These are phyloP conservation scores for Salpingus planirostris DNA, from an alignment of 2,888 invertebrate species.

Conservation along the genomic window DNA sequence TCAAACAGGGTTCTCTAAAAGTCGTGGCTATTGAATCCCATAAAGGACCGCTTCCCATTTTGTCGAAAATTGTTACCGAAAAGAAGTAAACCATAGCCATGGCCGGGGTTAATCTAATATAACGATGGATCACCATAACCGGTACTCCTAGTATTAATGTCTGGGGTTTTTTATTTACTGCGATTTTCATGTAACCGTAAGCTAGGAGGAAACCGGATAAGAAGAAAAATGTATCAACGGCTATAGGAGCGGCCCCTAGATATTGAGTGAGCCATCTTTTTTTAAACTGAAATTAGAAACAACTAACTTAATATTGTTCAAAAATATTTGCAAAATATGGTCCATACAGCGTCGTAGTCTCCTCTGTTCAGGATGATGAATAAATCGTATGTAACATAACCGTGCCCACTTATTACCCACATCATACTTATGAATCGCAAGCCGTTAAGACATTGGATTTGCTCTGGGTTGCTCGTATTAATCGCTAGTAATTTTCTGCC, in stretches of 20 bases:
- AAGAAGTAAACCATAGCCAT: constrained; percentile 38
- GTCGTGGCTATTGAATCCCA: constrained; percentile 26
- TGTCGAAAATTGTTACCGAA: constrained; percentile 35
- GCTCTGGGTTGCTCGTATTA: constrained; percentile 18
- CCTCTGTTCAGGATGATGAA: background rate
- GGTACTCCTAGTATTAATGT: constrained; percentile 13
- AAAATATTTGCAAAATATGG: background rate
- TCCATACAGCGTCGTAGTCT: too few species aligned
- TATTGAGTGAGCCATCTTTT: constrained; percentile 16
- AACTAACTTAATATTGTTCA: background rate
- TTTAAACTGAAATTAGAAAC: background rate
- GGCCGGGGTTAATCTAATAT: constrained; percentile 31
- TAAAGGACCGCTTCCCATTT: constrained; percentile 40
- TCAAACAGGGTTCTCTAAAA: constrained; percentile 23
- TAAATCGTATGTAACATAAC: constrained; percentile 8
- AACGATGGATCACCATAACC: constrained; percentile 14
- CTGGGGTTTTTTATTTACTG: background rate
- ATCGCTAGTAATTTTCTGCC: constrained; percentile 21
- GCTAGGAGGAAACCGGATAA: constrained; percentile 53
- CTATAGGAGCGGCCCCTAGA: constrained; percentile 42
- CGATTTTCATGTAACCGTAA: constrained; percentile 36
- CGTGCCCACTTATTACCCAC: constrained; percentile 29
- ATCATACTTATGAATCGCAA: constrained; percentile 26
- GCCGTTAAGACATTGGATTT: constrained; percentile 26
- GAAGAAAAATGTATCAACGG: constrained; percentile 58